Conservation (phyloP, 2,797 vertebrate genomes). For the Hemitrygon akajei region DNA sequence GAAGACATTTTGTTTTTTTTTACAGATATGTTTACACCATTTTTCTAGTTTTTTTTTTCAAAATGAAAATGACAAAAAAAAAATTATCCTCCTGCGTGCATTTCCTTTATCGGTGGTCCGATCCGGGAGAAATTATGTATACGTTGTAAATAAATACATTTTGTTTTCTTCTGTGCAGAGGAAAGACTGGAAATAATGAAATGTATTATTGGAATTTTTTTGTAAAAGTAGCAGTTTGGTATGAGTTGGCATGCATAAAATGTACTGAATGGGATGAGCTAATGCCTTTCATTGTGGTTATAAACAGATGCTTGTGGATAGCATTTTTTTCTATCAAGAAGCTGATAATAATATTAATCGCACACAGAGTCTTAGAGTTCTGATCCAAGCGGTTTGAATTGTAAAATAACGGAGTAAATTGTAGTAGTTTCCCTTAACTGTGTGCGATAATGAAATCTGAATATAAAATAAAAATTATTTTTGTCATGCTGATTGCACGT, state of each 20-base stretch:
- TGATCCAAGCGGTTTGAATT: slow-evolving; percentile 68
- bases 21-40: slow-evolving; percentile 28
- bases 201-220: slow-evolving; percentile 74
- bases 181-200: slow-evolving; percentile 79
- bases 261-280: slow-evolving; percentile 74
- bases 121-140: slow-evolving; percentile 92
- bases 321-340: slow-evolving; percentile 68
- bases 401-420: slow-evolving; percentile 65
- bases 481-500: slow-evolving; percentile 66
- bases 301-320: slow-evolving; percentile 71
- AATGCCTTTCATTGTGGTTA: slow-evolving; percentile 73
- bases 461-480: slow-evolving; percentile 75
- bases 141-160: slow-evolving; percentile 95
- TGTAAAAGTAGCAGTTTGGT: slow-evolving; percentile 72
- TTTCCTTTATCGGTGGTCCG: slow-evolving; percentile 74
- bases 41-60: neutral
- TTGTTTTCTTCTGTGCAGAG: slow-evolving; percentile 62
- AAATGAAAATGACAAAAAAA: neutral
- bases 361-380: slow-evolving; percentile 68
- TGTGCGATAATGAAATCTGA: slow-evolving; percentile 71
- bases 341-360: slow-evolving; percentile 67
- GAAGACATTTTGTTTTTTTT: neutral
- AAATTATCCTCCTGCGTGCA: slow-evolving; percentile 60
- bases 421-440: slow-evolving; percentile 56
- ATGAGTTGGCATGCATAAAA: slow-evolving; percentile 74